These are phyloP conservation scores for Batillaria attramentaria DNA, from an alignment of 1,140 invertebrate genomes.

Conservation along the genomic window DNA sequence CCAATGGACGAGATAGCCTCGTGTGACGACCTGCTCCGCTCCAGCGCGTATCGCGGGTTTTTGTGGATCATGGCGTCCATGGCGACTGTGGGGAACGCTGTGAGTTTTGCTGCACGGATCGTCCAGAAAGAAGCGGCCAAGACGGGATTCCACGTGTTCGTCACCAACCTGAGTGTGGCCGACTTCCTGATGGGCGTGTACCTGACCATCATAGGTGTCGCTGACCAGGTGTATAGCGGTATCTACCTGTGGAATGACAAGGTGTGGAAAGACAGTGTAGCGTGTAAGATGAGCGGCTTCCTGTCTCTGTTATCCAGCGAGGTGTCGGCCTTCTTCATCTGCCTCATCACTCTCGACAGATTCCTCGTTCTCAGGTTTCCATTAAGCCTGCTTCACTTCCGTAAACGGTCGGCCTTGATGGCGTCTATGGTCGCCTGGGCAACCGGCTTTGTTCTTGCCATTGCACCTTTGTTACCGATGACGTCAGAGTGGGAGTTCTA, in stretches of 20 bases:
- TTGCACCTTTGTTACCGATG: constrained; percentile 5
- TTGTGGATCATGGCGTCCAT: constrained; percentile 24
- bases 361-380: constrained; percentile 46
- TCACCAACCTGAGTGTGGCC: constrained; percentile 51
- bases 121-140: constrained; percentile 21
- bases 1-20: constrained; percentile 44
- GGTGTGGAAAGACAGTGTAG: constrained; percentile 47
- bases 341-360: neutral
- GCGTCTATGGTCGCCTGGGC: neutral
- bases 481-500: constrained; percentile 44
- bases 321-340: neutral
- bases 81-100: constrained; percentile 41
- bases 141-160: constrained; percentile 34
- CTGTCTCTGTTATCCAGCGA: constrained; percentile 31
- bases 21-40: neutral
- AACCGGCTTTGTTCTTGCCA: neutral
- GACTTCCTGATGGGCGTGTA: constrained; percentile 64
- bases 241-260: constrained; percentile 49
- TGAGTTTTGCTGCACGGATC: constrained; percentile 38
- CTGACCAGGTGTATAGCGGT: constrained; percentile 54
- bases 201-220: constrained; percentile 55
- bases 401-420: constrained; percentile 28
- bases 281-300: constrained; percentile 55
- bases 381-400: constrained; percentile 38
- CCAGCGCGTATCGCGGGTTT: constrained; percentile 30